These are phyloP conservation scores for Macroglossus sobrinus DNA, from an alignment of 2,113 vertebrate species.

Conservation along the genomic window DNA sequence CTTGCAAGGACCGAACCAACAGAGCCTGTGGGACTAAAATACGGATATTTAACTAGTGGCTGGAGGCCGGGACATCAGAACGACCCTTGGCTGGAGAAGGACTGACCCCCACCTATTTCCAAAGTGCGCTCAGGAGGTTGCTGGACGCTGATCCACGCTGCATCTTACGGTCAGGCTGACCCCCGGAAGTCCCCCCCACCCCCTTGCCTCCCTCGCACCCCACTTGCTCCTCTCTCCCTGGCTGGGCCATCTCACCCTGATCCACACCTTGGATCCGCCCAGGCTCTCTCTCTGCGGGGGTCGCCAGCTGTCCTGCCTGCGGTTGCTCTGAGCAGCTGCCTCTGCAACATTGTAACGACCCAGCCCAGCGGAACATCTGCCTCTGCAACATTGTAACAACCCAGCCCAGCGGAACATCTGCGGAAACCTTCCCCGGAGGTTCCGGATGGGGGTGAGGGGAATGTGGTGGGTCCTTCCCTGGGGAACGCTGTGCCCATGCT, in stretches of 20 bases:
- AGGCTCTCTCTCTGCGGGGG: background rate
- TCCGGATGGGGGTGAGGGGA: conserved; percentile 30
- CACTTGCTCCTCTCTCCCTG: no score
- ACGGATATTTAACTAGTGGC: background rate
- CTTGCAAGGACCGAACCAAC: background rate
- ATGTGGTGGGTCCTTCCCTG: background rate
- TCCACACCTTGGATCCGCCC: accelerated
- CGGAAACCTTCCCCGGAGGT: background rate
- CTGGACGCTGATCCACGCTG: accelerated
- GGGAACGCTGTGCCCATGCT: background rate
- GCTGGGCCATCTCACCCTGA: accelerated
- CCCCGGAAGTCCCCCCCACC: accelerated
- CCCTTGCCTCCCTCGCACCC: no score
- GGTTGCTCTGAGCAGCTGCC: background rate
- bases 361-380: background rate
- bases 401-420: background rate
- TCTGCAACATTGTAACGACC: background rate
- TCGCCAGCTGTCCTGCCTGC: no score
- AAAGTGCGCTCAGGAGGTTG: background rate
- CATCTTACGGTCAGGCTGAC: accelerated
- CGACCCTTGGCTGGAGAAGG: background rate
- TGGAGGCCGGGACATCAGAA: background rate
- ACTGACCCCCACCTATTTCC: background rate
- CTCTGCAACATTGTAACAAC: background rate
- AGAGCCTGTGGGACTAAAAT: background rate